Base-by-base conservation (phyloP, 2,113 vertebrate species). In the Carassius gibelio region DNA sequence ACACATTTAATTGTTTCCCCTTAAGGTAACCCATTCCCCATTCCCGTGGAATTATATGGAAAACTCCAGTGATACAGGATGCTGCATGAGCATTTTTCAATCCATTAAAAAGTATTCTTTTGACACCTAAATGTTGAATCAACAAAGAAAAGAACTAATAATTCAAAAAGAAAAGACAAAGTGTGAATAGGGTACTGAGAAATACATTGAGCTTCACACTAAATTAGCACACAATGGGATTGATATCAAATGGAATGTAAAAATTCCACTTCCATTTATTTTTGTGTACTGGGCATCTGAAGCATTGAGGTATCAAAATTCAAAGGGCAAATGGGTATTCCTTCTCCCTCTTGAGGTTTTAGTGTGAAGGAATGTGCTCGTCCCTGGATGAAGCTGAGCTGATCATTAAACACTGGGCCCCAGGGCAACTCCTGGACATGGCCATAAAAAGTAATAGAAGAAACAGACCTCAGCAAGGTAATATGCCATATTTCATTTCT, bases 371-470 rank as follows among this genome's bases (percentile, higher is more conserved):
- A 90, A 89, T 89, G 83, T 87, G 81, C 30, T 38, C 72, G 81
- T 85, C 75, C 30, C 69, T 80, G 74, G 36, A 68, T 68, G 82
- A 75, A 81, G 82, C 23, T 74, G 61, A 89, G 88, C 82, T 89
- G 78, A 90, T 88, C 84, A 86, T 89, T 90, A 87, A 89, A 88
- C 81, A 85, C 77, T 42, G 75, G 85, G 87, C 66, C 88, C 88
- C 89, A 85, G 87, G 64, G 71, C 75, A 88, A 82, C 71, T 81
- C 81, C 87, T 87, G 88, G 88, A 90, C 89, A 83, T 72, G 84
- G 86, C 69, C 84, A 86, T 90, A 90, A 89, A 88, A 84, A 79
- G 81, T 91, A 90, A 91, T 89, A 75, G 85, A 77, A 91, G 89
- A 89, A 88, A 80, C 90, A 91, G 88, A 87, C 77, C 76, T 87